Evolutionary conservation across 2,888 invertebrate genomes (phyloP), one percentile per base, ranked within the genome.

Genomic region (Dolichomitus sp.): DNA sequence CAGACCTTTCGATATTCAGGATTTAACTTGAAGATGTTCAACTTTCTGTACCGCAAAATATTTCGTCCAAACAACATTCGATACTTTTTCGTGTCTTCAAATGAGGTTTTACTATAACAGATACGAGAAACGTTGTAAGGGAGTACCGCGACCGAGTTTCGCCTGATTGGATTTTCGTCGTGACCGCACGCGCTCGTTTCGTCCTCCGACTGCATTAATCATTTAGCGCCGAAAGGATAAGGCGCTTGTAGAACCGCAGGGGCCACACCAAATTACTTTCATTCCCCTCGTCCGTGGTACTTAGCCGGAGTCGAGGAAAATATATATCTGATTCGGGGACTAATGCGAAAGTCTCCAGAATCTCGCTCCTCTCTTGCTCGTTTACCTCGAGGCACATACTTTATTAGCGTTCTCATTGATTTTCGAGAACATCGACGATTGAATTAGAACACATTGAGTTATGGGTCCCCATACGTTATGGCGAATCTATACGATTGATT

Each of bases 111-210:
- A 40, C 3, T 4, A 9, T 4, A 23, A 11, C 40, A 19, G 27
- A 45, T 7, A 45, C 14, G 45, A 23, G 40, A 42, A 17, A 42
- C 33, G 33, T 52, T 19, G 14, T 45, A 45, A 27, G 40, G 40
- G 37, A 59, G 57, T n/a, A 30, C 12, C 40, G 68, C 48, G 68
- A 72, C 54, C 68, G 78, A 81, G 75, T 86, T 85, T 81, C 78
- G 73, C 74, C 81, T 85, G 84, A 86, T 86, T 86, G 86, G 85
- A 87, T 87, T 87, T 87, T 86, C 86, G 85, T 87, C 86, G 83
- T 80, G 81, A 80, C 85, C 84, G 84, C 84, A 72, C 80, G 83
- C 76, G 61, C 83, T 61, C 61, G 57, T 72, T 79, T 66, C 76
- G 23, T 66, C 19, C 65, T 27, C 66, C 65, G 50, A 61, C 73